A percentile compares a stretch with the other conserved stretches of the same genome.
phyloP scores from a whole-genome alignment of 2,113 vertebrate genomes.

The Phalacrocorax pelagicus region DNA sequence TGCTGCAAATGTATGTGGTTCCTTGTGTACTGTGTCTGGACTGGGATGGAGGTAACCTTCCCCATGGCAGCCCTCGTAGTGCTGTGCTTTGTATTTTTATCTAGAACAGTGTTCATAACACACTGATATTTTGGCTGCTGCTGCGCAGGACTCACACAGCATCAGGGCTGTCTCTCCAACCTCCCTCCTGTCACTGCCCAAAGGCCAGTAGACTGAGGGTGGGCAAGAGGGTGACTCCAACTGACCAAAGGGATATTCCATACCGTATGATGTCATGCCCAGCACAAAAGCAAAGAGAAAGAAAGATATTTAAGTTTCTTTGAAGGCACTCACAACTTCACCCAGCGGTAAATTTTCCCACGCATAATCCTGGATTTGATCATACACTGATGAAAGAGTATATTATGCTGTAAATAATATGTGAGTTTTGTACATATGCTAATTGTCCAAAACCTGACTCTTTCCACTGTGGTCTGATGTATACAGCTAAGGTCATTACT shows the following conservation, averaged over 20 bases:
- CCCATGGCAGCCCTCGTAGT: background rate
- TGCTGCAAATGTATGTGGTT: background rate
- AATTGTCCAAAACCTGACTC: background rate
- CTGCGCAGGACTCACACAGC: background rate
- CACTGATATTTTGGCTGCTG: background rate
- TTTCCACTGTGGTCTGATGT: background rate
- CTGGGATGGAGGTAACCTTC: background rate
- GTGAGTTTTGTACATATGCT: background rate
- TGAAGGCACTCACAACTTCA: background rate
- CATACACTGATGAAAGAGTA: background rate
- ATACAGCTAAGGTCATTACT: background rate
- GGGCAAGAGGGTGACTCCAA: background rate
- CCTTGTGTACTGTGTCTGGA: background rate
- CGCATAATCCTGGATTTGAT: background rate
- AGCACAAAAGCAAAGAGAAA: background rate
- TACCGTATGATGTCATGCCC: too few relatives aligned
- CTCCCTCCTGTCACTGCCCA: rapidly evolving
- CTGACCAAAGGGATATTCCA: background rate
- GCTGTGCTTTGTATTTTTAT: background rate
- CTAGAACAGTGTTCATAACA: background rate
- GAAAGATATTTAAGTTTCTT: background rate
- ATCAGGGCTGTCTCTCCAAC: background rate
- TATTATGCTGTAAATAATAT: background rate
- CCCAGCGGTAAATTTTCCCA: background rate
- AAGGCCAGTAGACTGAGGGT: background rate